Conservation (phyloP, 1,140 invertebrate species). For the Tetraneura akinire region DNA sequence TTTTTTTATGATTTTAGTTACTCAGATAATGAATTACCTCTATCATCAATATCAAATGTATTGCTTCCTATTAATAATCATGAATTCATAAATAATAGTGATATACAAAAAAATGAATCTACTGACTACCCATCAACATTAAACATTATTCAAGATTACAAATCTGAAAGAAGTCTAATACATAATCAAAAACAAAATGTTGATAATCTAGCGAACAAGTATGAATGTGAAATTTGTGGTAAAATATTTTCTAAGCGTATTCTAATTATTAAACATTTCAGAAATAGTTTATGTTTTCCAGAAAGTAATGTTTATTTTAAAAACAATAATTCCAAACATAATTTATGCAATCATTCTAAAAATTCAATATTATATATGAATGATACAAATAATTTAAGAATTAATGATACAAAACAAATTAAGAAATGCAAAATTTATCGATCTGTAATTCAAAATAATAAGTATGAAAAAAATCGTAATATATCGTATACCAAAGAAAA, state of each 20-base stretch:
- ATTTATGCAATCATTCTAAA: background rate
- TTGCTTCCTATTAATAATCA: background rate
- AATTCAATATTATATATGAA: background rate
- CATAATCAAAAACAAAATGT: background rate
- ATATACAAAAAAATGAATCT: background rate
- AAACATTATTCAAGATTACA: background rate
- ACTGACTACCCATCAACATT: background rate
- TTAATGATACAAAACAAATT: background rate
- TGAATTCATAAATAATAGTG: background rate
- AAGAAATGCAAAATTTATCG: background rate
- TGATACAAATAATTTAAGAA: background rate
- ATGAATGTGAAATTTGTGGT: slow-evolving; percentile 28
- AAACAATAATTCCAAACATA: background rate
- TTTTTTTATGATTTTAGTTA: slow-evolving; percentile 14
- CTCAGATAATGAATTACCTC: slow-evolving; percentile 22
- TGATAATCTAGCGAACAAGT: background rate
- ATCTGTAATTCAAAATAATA: background rate
- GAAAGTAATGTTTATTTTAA: background rate
- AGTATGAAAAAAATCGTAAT: background rate
- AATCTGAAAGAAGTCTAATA: background rate
- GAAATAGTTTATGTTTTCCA: slow-evolving; percentile 34
- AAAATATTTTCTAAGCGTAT: background rate
- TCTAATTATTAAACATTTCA: slow-evolving; percentile 29
- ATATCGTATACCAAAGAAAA: background rate
- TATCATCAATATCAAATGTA: slow-evolving; percentile 28